phyloP scores from a whole-genome alignment of 2,888 invertebrate genomes.

The Bimastos eiseni region DNA sequence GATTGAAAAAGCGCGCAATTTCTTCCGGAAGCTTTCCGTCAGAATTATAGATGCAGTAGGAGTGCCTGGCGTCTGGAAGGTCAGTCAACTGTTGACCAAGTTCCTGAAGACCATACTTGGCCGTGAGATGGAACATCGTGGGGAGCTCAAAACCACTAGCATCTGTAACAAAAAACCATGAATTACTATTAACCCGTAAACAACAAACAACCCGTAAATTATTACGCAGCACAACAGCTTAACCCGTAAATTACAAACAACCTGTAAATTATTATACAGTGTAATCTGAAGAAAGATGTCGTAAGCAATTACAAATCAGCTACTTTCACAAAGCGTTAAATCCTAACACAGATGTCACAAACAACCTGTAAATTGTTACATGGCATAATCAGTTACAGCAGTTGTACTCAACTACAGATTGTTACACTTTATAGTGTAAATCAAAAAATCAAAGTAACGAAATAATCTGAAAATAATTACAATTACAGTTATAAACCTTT shows the following conservation, averaged over 20 bases:
- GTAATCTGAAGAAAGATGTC: neutral
- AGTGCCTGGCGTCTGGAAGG: neutral
- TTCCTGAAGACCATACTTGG: constrained; percentile 13
- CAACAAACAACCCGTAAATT: neutral
- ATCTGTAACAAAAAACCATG: neutral
- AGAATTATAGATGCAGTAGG: neutral
- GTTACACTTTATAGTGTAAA: no score
- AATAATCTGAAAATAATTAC: no score
- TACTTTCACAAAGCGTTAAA: no score
- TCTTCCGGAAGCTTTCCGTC: neutral
- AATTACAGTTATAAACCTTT: no score
- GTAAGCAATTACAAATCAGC: no score
- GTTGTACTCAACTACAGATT: no score
- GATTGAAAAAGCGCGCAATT: neutral
- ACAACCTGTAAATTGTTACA: no score
- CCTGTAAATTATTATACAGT: neutral
- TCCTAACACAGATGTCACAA: no score
- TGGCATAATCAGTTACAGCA: no score
- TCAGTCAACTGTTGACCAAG: neutral
- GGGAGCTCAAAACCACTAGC: constrained; percentile 24
- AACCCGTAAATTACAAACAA: neutral
- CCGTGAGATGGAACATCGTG: constrained; percentile 20
- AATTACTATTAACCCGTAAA: neutral
- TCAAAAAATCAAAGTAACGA: no score
- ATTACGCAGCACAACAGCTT: neutral